Base-by-base conservation (phyloP, 2,797 vertebrate genomes). In the Coreius guichenoti region DNA sequence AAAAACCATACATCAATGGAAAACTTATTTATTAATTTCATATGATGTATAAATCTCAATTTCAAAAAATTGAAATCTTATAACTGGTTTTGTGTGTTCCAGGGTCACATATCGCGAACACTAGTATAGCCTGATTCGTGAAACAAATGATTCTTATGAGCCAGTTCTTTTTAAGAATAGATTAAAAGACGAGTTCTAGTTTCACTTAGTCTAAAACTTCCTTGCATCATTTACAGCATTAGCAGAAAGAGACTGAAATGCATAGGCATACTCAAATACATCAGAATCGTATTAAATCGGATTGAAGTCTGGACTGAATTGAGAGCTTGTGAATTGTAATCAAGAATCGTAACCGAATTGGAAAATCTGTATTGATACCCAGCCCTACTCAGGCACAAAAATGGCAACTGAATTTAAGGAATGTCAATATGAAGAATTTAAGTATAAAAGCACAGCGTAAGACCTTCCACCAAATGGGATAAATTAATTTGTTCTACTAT, bases 401-500 rank as follows among this genome's bases (percentile, higher is more conserved):
- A 33, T n/a, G n/a, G 8, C 0, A 9, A 36, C 7, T 58, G n/a
- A 49, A 63, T 39, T 65, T 45, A 80, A 63, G 43, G 31, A 82
- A 85, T 33, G 45, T 83, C 33, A 54, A 56, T 58, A 63, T 73
- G 23, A 80, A 49, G 67, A 80, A 67, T 47, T 72, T 11, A 29
- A 43, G 9, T 45, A 54, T 43, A 63, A 70, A 54, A 83, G 45
- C 58, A 67, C 51, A 77, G 61, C n/a, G 6, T 56, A 76, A 87
- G 79, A 81, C 75, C 77, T 78, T 68, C n/a, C 83, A 85, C 43
- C 63, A 67, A 36, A 70, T 16, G 16, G n/a, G 54, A 61, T 56
- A 29, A 14, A 69, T 33, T 31, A 8, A 78, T 82, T 83, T 87
- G 78, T 83, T 86, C 88, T 86, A 86, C 67, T 19, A 83, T 47